Conservation (phyloP, 2,113 vertebrate genomes). For the Plecturocebus donacophilus region DNA sequence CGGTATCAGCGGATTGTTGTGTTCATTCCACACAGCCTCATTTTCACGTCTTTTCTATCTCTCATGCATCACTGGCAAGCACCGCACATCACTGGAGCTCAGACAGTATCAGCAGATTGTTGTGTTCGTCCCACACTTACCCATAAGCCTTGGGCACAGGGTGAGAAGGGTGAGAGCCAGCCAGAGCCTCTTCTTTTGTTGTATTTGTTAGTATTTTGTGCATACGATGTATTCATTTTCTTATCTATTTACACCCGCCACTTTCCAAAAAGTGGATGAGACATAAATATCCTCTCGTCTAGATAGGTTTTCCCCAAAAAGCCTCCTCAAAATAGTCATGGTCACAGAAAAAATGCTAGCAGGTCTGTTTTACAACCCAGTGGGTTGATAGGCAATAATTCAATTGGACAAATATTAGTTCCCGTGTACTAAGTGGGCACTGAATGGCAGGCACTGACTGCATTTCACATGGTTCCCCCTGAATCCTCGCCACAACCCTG, state of each 20-base stretch:
- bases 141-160: neutral
- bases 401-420: neutral
- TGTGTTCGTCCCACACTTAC: neutral
- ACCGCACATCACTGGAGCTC: neutral
- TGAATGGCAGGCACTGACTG: neutral
- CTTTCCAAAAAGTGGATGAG: neutral
- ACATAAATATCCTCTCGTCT: neutral
- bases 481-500: neutral
- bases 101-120: neutral
- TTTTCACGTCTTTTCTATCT: neutral
- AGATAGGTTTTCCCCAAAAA: neutral
- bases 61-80: neutral
- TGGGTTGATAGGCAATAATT: neutral
- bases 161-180: neutral
- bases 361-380: neutral
- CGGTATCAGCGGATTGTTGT: neutral
- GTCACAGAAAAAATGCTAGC: neutral
- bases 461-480: neutral
- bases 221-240: neutral
- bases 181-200: neutral
- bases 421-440: neutral
- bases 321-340: neutral
- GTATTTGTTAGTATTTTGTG: neutral
- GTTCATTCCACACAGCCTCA: neutral
- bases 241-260: neutral